Evolutionary conservation across 2,888 invertebrate species (phyloP), one percentile per base, ranked within the genome.

Genomic region (Tenthredo mesomela): DNA sequence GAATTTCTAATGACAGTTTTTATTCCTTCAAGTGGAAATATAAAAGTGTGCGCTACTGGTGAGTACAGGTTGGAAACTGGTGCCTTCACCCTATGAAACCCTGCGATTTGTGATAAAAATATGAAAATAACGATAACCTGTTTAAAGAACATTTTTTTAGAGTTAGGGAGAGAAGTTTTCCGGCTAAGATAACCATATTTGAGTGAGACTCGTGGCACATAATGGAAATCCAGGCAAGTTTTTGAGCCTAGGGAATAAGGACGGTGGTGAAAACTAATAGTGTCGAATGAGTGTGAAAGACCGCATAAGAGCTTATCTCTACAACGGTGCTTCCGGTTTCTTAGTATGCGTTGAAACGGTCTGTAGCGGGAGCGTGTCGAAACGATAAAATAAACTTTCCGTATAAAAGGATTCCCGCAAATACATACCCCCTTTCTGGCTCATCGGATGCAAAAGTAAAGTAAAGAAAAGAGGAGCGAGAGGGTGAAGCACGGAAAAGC

Each of bases 401-500:
- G 86, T 85, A 86, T 86, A 87, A 89, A 88, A 87, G 87, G 87
- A 88, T 85, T 85, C 85, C 78, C 80, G 84, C 78, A 87, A 88
- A 84, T 86, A 86, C 86, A 87, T 86, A 67, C 87, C 88, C 84
- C 86, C 86, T 90, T 89, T 89, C 88, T 87, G 89, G 87, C 85
- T 85, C 86, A 86, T 89, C 88, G 88, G 87, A 88, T 87, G 88
- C 87, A 88, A 88, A 88, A 89, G 88, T 88, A 87, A 89, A 83
- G 87, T 86, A 86, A 86, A 86, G 43, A 12, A 67, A 67, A 65
- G 47, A 67, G 25, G 12, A 67, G 47, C 43, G 70, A 67, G 67
- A 67, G 67, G 67, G 33, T 29, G 80, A 58, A 58, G 40, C 78
- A 58, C 65, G 65, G 82, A 50, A 47, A 82, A 67, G 70, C 67